Evolutionary conservation across 1,140 invertebrate genomes (phyloP), one percentile per base, ranked within the genome.

Genomic region (Pseudomyrmex concolor): DNA sequence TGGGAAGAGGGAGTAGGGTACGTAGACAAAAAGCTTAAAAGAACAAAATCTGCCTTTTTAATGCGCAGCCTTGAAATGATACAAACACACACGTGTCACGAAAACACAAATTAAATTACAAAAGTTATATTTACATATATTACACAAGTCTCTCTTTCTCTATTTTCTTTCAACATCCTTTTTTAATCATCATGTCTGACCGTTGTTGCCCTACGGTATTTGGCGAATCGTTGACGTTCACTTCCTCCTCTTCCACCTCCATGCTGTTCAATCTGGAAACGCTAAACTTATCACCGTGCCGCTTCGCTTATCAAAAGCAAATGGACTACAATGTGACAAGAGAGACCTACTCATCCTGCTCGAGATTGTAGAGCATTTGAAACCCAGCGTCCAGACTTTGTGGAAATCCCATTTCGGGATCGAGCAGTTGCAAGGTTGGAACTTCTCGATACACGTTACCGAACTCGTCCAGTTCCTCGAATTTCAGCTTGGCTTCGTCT

Each of bases 291-390:
- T 59, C 3, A 60, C 34, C 22, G 22, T 51, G 9, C 34, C 1
- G 17, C 19, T 7, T 34, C 34, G 34, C 34, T 34, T 34, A 34
- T 13, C 2, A 45, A 60, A 51, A 19, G 19, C 3, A 7, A 8
- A 19, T 55, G 64, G 7, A 1, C 15, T 17, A 3, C 2, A 15
- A 60, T 60, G 43, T 54, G 43, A 43, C 4, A 63, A 13, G 51
- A 8, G 5, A 57, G 19, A 84, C 90, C 91, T 92, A 94, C 90
- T 94, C 93, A 57, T 95, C 94, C 80, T 95, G 94, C 84, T 95
- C 94, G 64, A 95, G 89, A 60, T 92, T 95, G 48, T 95, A 94
- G 19, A 95, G 87, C 94, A 95, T 95, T 88, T 95, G 94, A 86
- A 95, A 95, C 17, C 94, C 94, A 63, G 94, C 93, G 87, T 95